phyloP scores from a whole-genome alignment of 2,113 vertebrate species.

The Corynorhinus townsendii region DNA sequence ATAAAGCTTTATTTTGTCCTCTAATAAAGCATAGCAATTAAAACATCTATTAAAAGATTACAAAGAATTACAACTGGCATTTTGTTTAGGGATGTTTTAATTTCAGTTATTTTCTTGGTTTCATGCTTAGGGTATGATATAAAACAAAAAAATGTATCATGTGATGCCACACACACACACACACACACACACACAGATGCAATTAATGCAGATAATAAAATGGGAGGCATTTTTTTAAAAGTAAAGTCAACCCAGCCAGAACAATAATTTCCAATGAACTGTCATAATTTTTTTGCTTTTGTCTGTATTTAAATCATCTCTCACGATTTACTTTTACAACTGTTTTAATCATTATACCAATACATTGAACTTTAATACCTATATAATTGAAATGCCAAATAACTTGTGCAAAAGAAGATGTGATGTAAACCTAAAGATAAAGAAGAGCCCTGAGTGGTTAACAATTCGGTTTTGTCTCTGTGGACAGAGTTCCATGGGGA shows the following conservation, averaged over 20 bases:
- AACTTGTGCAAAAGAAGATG: not conserved
- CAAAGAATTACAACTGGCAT: not conserved
- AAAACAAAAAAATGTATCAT: slow-evolving; percentile 62
- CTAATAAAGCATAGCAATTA: not conserved
- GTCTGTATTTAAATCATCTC: not conserved
- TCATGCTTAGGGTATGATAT: not conserved
- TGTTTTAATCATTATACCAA: not conserved
- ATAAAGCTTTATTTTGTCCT: not conserved
- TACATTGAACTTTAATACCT: not conserved
- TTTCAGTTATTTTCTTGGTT: slow-evolving; percentile 44
- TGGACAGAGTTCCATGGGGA: slow-evolving; percentile 31
- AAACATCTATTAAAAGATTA: slow-evolving; percentile 46
- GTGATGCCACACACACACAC: not conserved
- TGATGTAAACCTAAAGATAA: not conserved
- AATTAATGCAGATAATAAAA: not conserved
- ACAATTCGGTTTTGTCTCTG: slow-evolving; percentile 60
- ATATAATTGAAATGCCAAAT: not conserved
- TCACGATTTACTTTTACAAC: not conserved
- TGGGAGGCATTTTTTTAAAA: not conserved
- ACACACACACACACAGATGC: not conserved
- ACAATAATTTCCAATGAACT: not conserved
- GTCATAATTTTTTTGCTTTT: not conserved
- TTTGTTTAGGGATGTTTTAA: slow-evolving; percentile 26
- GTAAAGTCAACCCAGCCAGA: not conserved
- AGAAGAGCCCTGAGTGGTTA: slow-evolving; percentile 17